Conservation (phyloP, 2,113 vertebrate genomes). For the Nyctibius bracteatus region DNA sequence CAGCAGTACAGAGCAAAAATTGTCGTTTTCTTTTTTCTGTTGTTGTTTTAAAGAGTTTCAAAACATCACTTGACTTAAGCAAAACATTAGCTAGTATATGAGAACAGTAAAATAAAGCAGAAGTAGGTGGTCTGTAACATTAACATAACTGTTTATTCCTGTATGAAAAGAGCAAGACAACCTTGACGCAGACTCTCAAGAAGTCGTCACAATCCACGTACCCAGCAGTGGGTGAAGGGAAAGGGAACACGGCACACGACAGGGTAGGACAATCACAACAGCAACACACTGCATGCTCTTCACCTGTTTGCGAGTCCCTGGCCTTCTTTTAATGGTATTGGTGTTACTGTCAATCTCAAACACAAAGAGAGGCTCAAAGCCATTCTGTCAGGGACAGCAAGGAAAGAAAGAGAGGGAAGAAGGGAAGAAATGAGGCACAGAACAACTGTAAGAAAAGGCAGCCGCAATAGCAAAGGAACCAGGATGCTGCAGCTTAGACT, state of each 20-base stretch:
- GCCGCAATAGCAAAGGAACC: neutral
- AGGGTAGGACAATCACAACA: constrained; percentile 1
- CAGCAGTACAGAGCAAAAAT: neutral
- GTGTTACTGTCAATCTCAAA: constrained; percentile 81
- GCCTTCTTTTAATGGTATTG: constrained; percentile 80
- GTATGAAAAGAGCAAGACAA: neutral
- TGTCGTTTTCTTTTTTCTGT: fast-evolving
- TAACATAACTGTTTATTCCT: neutral
- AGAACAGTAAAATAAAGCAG: neutral
- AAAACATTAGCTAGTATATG: neutral
- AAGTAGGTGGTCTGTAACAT: neutral
- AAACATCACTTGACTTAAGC: neutral
- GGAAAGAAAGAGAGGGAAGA: constrained; percentile 35
- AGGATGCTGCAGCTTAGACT: neutral
- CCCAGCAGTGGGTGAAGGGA: neutral
- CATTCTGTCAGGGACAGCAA: constrained; percentile 66
- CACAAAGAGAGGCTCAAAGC: constrained; percentile 76
- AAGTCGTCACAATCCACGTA: neutral
- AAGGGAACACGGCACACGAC: neutral
- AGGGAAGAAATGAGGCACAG: constrained; percentile 38
- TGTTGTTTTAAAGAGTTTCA: neutral
- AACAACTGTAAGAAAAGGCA: neutral
- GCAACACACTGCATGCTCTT: constrained; percentile 46
- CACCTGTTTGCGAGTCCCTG: constrained; percentile 77
- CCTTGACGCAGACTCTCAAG: neutral